Evolutionary conservation across 2,888 invertebrate species (phyloP).

Genomic region (Thymelicus lineola): DNA sequence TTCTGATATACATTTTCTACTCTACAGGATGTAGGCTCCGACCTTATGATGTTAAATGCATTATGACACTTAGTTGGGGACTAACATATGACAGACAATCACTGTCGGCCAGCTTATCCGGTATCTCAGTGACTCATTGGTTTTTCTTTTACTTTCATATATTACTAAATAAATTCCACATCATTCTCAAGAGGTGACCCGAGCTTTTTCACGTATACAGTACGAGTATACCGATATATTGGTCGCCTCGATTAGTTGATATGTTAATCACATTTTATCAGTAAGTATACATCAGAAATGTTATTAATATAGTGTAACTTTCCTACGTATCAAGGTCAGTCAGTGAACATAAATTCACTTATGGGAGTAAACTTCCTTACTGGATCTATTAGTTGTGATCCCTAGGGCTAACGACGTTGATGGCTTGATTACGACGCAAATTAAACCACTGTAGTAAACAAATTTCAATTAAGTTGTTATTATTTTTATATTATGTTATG

Average conservation of each 20-base stretch:
- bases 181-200: neutral
- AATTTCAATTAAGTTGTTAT: slow-evolving; percentile 3
- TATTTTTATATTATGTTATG: no score
- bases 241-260: no score
- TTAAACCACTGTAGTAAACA: slow-evolving; percentile 8
- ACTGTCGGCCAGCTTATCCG: slow-evolving; percentile 1
- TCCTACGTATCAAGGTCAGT: slow-evolving; percentile 57
- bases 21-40: no score
- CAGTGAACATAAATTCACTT: slow-evolving; percentile 51
- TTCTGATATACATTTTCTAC: no score
- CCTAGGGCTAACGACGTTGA: slow-evolving; percentile 40
- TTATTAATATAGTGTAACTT: slow-evolving; percentile 4
- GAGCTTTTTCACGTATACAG: neutral
- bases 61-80: neutral
- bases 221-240: no score
- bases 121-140: slow-evolving; percentile 37
- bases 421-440: slow-evolving; percentile 45
- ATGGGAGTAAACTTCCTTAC: slow-evolving; percentile 46
- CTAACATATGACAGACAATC: neutral
- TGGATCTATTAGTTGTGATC: slow-evolving; percentile 39
- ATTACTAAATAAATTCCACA: neutral
- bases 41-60: no score
- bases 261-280: no score
- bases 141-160: slow-evolving; percentile 40
- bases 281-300: no score